Conservation (phyloP, 2,888 invertebrate genomes). For the Volucella inflata region DNA sequence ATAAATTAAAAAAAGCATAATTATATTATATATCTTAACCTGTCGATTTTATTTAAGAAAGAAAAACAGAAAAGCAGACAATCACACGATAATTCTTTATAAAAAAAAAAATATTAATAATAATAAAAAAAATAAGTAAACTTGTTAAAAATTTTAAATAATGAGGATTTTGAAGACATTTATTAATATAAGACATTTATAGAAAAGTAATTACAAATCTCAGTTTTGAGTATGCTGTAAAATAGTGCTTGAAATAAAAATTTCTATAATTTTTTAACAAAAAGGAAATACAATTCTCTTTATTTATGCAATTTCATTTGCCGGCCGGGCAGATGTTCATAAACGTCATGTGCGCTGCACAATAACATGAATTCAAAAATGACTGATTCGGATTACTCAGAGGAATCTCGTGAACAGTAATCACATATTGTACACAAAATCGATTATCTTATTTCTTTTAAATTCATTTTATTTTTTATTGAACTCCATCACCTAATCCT, state of each 20-base stretch:
- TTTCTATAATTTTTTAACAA: conserved; percentile 73
- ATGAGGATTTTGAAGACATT: conserved; percentile 50
- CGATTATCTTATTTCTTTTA: too few relatives aligned
- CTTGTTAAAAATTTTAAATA: conserved; percentile 65
- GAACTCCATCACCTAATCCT: too few relatives aligned
- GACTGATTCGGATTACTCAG: too few relatives aligned
- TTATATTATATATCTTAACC: conserved; percentile 61
- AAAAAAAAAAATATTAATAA: too few relatives aligned
- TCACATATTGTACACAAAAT: too few relatives aligned
- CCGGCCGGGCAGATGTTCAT: too few relatives aligned
- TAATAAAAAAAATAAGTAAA: conserved; percentile 5
- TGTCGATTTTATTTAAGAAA: conserved; percentile 64
- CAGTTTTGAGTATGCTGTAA: conserved; percentile 69
- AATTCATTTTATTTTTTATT: too few relatives aligned
- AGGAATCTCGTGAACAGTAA: too few relatives aligned
- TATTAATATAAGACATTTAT: conserved; percentile 70
- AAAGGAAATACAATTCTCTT: conserved; percentile 27
- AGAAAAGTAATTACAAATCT: conserved; percentile 70
- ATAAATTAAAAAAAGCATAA: conserved; percentile 63
- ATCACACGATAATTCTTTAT: conserved; percentile 63
- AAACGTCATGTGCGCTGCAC: too few relatives aligned
- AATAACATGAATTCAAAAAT: too few relatives aligned
- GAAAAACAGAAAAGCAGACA: conserved; percentile 37
- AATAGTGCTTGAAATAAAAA: conserved; percentile 74
- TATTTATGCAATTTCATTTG: not conserved